Base-by-base conservation (phyloP, 2,113 vertebrate species). In the Protobothrops mucrosquamatus region DNA sequence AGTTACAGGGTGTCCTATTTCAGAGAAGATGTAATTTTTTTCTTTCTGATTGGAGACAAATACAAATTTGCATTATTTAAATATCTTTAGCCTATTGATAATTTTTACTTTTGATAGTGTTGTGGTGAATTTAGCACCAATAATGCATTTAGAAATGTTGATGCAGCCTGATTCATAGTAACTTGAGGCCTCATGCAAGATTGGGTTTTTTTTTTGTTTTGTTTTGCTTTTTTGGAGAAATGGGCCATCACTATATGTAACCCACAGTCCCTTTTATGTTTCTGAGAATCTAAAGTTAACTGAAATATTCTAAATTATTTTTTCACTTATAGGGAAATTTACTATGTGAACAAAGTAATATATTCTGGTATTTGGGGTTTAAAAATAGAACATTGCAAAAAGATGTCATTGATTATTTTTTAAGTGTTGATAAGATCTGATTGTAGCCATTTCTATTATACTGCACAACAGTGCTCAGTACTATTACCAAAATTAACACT, bases 1-100 rank as follows among this genome's bases (percentile, higher is more conserved):
- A 89, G 12, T 22, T 43, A 59, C 88, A 88, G 93, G 90, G 61
- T 54, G 15, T 43, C 14, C 91, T 87, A 85, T 23, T 93, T 94
- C 39, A 14, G 2, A 8, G 6, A 90, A 9, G 24, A 26, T 56
- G 93, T 46, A 94, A 59, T 56, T 56, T 56, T 56, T 56, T 56
- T 3, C 20, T 56, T 56, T 81, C 43, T 91, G 24, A n/a, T 95
- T 90, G 61, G 92, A 56, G 92, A 93, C 69, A 91, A 61, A 90
- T 92, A 87, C 89, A 48, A 85, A 92, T 90, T 93, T 81, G 22
- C 51, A 94, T 89, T 95, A 61, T 91, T 94, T 86, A 93, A 85
- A 91, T 88, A 26, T 64, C 87, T 92, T 14, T 88, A 91, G 64
- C 11, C 23, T 85, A 24, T 61, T 91, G 56, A 59, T 10, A 3